These are phyloP conservation scores for Stichodactyla helianthus DNA, from an alignment of 64 coral and sea anemone species.

Conservation along the genomic window DNA sequence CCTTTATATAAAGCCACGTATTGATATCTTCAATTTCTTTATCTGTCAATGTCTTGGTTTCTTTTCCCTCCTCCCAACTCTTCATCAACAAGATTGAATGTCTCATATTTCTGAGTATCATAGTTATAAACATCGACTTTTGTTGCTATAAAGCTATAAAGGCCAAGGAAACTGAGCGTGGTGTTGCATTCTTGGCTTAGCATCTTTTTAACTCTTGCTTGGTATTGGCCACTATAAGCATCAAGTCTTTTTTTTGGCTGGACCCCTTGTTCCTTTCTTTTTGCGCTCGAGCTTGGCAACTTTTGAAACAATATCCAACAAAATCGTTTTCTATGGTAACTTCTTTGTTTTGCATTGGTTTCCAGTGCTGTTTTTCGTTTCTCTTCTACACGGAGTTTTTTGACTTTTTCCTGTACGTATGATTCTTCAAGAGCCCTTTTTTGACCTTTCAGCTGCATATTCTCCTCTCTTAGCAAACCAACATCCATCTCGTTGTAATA, in stretches of 20 bases:
- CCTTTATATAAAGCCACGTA: conserved; percentile 59
- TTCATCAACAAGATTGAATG: conserved; percentile 33
- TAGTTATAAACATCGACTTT: conserved; percentile 51
- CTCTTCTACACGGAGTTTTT: neutral
- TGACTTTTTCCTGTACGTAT: neutral
- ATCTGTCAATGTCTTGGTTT: conserved; percentile 14
- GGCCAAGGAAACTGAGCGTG: conserved; percentile 38
- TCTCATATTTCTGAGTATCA: conserved; percentile 41
- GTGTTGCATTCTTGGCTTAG: conserved; percentile 24
- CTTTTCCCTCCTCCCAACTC: neutral
- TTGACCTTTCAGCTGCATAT: neutral
- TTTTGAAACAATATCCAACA: no score
- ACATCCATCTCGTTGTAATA: neutral
- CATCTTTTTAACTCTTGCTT: neutral
- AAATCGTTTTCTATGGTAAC: no score
- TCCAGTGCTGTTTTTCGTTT: no score
- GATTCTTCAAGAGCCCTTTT: neutral
- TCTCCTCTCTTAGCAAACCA: neutral
- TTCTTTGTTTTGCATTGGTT: no score
- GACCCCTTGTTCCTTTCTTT: neutral
- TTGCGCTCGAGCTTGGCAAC: no score
- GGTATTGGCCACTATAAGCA: neutral
- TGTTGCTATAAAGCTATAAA: conserved; percentile 37
- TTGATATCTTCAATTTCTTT: conserved; percentile 62
- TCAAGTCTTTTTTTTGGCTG: neutral